phyloP scores from a whole-genome alignment of 2,888 invertebrate species.

The Electrophaes corylata region DNA sequence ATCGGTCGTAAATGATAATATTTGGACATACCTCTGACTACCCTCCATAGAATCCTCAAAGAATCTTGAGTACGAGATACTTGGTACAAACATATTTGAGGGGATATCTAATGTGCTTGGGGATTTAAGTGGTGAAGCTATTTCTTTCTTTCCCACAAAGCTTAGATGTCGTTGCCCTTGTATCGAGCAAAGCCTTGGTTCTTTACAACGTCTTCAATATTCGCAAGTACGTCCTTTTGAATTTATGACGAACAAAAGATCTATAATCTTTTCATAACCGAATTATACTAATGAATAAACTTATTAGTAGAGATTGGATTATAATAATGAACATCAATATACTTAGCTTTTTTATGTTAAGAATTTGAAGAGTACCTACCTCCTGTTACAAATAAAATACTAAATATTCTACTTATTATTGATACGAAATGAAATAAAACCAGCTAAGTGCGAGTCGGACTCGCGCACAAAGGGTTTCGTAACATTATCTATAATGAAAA shows the following conservation, averaged over 20 bases:
- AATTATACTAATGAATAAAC: constrained; percentile 63
- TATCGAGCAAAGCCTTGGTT: not conserved
- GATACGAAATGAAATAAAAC: not conserved
- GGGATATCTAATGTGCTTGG: no score
- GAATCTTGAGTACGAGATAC: no score
- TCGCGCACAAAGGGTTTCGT: no score
- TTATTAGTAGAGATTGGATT: constrained; percentile 51
- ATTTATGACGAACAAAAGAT: constrained; percentile 41
- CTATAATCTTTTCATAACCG: constrained; percentile 45
- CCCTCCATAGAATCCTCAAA: no score
- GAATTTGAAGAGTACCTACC: not conserved
- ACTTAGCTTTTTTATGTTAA: not conserved
- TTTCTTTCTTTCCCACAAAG: constrained; percentile 8
- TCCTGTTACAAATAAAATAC: not conserved
- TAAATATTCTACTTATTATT: not conserved
- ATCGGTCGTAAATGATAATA: no score
- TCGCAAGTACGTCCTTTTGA: constrained; percentile 34
- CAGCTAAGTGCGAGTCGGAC: no score
- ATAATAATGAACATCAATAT: not conserved
- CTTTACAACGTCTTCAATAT: constrained; percentile 4
- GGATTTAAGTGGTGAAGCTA: no score
- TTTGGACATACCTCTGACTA: no score
- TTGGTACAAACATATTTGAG: no score
- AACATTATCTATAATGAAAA: no score
- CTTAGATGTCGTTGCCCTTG: constrained; percentile 7